Evolutionary conservation across 1,140 invertebrate species (phyloP).

Genomic region (Drosophila trapezifrons): DNA sequence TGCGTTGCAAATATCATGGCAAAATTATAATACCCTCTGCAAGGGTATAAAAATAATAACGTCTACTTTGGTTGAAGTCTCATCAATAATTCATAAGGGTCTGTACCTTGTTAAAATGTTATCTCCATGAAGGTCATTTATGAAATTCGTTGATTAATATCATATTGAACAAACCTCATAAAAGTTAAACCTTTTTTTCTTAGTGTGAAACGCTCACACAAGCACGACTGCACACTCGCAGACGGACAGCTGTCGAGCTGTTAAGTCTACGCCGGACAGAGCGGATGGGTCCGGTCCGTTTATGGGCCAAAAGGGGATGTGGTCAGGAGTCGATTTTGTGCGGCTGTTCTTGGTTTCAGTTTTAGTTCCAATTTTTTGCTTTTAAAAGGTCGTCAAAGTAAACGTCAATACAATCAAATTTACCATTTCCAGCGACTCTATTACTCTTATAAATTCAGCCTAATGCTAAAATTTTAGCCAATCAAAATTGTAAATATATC

Average conservation of each 20-base stretch:
- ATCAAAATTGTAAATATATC: neutral
- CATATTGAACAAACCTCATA: too few species aligned
- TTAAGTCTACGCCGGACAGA: constrained; percentile 67
- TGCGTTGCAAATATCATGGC: too few species aligned
- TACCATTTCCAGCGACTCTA: neutral
- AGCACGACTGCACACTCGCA: constrained; percentile 22
- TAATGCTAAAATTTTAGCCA: neutral
- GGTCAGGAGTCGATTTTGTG: constrained; percentile 52
- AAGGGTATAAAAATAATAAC: too few species aligned
- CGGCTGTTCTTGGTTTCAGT: constrained; percentile 37
- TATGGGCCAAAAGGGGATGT: constrained; percentile 32
- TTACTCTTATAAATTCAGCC: too few species aligned
- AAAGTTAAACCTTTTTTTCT: neutral
- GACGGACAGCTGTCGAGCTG: constrained; percentile 60
- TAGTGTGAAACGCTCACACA: constrained; percentile 12
- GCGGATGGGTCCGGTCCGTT: constrained; percentile 35
- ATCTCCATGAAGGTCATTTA: too few species aligned
- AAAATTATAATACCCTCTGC: too few species aligned
- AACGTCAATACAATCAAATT: constrained; percentile 30
- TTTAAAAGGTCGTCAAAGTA: constrained; percentile 8
- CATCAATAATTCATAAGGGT: rapidly evolving
- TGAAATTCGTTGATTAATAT: too few species aligned
- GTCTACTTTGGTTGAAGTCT: neutral
- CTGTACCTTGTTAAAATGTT: too few species aligned
- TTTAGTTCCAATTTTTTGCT: constrained; percentile 16